A percentile compares a stretch with the other conserved stretches of the same genome.
Conservation (phyloP, 2,113 vertebrate species). For the Eulemur macaco region DNA sequence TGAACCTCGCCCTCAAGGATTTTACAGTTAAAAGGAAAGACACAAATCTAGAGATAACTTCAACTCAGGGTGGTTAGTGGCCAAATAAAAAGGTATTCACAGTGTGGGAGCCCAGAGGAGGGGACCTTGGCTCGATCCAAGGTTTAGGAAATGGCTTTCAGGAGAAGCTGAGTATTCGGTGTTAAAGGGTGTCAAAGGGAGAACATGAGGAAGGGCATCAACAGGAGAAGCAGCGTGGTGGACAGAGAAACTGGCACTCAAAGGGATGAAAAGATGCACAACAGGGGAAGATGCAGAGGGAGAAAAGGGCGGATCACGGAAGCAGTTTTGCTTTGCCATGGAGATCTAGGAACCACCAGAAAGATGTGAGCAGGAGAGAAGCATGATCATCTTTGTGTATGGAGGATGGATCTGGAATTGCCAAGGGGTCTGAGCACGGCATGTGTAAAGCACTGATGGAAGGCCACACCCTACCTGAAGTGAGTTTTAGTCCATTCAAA, state of each 20-base stretch:
- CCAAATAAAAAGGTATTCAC: neutral
- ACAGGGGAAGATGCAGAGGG: neutral
- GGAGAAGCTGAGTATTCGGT: neutral
- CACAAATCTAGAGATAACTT: too few species aligned
- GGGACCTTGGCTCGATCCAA: neutral
- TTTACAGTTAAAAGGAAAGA: neutral
- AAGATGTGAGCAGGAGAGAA: neutral
- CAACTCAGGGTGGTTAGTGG: neutral
- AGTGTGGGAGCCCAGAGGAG: neutral
- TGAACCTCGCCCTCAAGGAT: neutral
- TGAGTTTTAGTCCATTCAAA: neutral
- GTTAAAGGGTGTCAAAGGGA: neutral
- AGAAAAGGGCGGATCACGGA: neutral
- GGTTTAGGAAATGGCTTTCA: neutral
- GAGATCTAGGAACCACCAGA: neutral
- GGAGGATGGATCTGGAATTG: neutral
- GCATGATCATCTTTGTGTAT: neutral
- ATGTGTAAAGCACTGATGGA: neutral
- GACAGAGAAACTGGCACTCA: neutral
- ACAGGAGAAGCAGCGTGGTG: neutral
- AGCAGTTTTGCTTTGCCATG: neutral
- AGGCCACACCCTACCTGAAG: neutral
- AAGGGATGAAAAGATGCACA: neutral
- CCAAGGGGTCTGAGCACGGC: neutral
- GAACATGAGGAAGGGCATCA: neutral